These are phyloP conservation scores for Thamnophis elegans DNA, from an alignment of 2,797 vertebrate genomes.

Conservation along the genomic window DNA sequence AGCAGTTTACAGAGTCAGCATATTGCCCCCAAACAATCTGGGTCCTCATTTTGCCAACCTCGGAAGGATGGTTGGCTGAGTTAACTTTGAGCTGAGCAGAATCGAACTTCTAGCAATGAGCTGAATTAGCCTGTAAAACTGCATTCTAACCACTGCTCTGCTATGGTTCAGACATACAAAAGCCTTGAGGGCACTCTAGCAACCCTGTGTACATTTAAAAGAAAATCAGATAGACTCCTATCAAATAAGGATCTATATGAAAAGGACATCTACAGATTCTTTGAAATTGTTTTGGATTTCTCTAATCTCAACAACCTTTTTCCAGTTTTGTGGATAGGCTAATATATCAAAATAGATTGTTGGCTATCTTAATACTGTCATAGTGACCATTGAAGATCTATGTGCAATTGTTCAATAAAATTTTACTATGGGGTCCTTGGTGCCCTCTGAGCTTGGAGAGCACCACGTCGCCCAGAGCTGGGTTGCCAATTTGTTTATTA, in stretches of 20 bases:
- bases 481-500: too few relatives aligned
- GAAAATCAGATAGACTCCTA: not conserved
- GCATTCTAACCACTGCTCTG: not conserved
- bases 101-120: not conserved
- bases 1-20: not conserved
- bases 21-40: not conserved
- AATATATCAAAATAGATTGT: not conserved
- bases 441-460: not conserved
- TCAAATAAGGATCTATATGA: not conserved
- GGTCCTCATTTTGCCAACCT: not conserved
- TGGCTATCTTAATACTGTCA: not conserved
- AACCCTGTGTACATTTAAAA: not conserved
- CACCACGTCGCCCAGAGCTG: not conserved
- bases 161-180: not conserved
- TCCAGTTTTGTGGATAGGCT: not conserved
- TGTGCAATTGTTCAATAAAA: not conserved
- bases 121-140: not conserved
- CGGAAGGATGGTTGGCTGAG: not conserved
- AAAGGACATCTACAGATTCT: not conserved
- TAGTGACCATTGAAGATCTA: not conserved
- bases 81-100: not conserved
- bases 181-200: not conserved
- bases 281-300: not conserved
- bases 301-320: not conserved
- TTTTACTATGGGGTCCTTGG: not conserved